phyloP scores from a whole-genome alignment of 2,888 invertebrate species.

The Drosophila subquinaria region DNA sequence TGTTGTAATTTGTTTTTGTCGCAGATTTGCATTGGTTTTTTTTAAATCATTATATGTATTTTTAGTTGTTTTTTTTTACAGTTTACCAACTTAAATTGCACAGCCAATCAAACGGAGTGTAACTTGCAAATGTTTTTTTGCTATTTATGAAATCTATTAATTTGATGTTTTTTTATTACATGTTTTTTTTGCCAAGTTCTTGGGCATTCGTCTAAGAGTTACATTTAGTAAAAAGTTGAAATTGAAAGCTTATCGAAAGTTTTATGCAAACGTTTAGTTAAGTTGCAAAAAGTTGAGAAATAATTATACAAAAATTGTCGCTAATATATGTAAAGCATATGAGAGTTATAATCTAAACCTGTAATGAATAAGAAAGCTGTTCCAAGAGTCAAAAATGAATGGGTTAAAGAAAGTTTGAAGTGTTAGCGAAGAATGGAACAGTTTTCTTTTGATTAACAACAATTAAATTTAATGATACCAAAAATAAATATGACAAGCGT shows the following conservation, averaged over 20 bases:
- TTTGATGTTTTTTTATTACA: conserved; percentile 13
- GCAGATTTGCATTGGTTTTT: conserved; percentile 31
- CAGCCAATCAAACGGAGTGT: conserved; percentile 63
- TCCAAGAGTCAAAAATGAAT: conserved; percentile 1
- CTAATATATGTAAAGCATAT: conserved; percentile 38
- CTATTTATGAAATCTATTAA: conserved; percentile 31
- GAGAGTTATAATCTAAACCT: conserved; percentile 21
- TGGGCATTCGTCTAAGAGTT: conserved; percentile 53
- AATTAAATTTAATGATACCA: conserved; percentile 12
- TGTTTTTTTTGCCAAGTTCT: conserved; percentile 38
- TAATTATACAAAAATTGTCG: conserved; percentile 31
- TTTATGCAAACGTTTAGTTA: conserved; percentile 57
- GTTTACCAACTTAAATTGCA: conserved; percentile 62
- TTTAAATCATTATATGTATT: conserved; percentile 46
- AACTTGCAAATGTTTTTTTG: conserved; percentile 40
- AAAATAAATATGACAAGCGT: conserved; percentile 1
- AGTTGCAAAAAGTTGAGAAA: conserved; percentile 23
- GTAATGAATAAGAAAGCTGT: conserved; percentile 33
- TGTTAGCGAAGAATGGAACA: conserved; percentile 5
- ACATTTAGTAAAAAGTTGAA: conserved; percentile 46
- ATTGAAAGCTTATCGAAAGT: conserved; percentile 62
- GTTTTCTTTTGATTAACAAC: conserved; percentile 6
- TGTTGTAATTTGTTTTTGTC: conserved; percentile 45
- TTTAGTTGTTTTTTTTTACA: conserved; percentile 38
- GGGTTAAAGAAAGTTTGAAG: neutral